phyloP scores from a whole-genome alignment of 2,797 vertebrate genomes.

The Acrossocheilus wenchowensis region DNA sequence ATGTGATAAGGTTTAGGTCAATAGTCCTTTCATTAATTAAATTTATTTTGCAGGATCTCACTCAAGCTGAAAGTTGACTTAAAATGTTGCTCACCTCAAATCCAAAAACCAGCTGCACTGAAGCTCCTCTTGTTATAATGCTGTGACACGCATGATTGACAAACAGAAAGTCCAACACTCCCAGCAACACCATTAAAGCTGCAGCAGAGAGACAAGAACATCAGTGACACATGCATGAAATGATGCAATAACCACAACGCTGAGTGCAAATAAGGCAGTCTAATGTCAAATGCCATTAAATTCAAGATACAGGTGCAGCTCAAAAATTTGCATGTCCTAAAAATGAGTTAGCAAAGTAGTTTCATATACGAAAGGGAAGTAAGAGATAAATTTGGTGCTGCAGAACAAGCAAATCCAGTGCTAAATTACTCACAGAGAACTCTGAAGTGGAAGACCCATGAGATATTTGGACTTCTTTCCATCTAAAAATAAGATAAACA shows the following conservation, averaged over 20 bases:
- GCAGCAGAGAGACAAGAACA: conserved; percentile 42
- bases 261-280: conserved; percentile 20
- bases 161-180: conserved; percentile 89
- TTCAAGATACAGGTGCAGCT: conserved; percentile 54
- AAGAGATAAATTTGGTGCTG: not conserved
- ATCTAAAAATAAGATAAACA: conserved; percentile 77
- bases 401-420: not conserved
- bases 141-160: conserved; percentile 95
- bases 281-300: not conserved
- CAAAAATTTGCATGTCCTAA: conserved; percentile 69
- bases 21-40: not conserved
- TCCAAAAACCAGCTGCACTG: conserved; percentile 96
- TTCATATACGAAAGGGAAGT: conserved; percentile 29
- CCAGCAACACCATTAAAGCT: conserved; percentile 92
- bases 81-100: conserved; percentile 84
- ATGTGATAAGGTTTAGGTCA: not conserved
- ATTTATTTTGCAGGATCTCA: not conserved
- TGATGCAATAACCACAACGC: conserved; percentile 17
- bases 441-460: conserved; percentile 96
- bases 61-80: not conserved
- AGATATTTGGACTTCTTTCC: conserved; percentile 98
- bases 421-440: conserved; percentile 88
- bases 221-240: not conserved
- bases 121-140: conserved; percentile 93
- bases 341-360: not conserved